These are phyloP conservation scores for Acholoe squamosa DNA, from an alignment of 2,888 invertebrate genomes.

Conservation along the genomic window DNA sequence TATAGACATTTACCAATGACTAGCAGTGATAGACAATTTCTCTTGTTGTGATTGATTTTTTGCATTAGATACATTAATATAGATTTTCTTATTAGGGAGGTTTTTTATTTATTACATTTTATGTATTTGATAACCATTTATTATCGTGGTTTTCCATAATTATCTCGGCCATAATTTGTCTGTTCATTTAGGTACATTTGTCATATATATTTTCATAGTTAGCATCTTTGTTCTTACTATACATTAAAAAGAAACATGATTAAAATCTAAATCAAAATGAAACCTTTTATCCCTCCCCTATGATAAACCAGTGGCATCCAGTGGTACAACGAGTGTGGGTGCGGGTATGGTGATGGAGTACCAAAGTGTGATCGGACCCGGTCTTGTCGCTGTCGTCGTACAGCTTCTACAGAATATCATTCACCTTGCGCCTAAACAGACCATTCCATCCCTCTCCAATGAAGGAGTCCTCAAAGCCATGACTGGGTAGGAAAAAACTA, in stretches of 20 bases:
- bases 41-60: too few relatives aligned
- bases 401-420: conserved; percentile 78
- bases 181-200: neutral
- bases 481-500: conserved; percentile 77
- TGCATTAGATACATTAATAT: too few relatives aligned
- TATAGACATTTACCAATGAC: neutral
- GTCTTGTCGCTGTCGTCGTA: conserved; percentile 77
- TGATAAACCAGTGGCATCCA: neutral
- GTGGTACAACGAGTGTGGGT: conserved; percentile 10
- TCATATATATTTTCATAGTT: neutral
- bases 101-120: too few relatives aligned
- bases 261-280: neutral
- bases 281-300: neutral
- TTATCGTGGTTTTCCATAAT: too few relatives aligned
- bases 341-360: conserved; percentile 65
- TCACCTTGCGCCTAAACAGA: conserved; percentile 77
- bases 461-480: conserved; percentile 76
- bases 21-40: too few relatives aligned
- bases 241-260: neutral
- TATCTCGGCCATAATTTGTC: too few relatives aligned
- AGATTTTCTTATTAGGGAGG: too few relatives aligned
- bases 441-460: conserved; percentile 75
- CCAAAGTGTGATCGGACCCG: conserved; percentile 79
- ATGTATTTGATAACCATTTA: too few relatives aligned
- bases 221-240: neutral